Conservation (phyloP, 2,797 vertebrate genomes). For the Paguma larvata region DNA sequence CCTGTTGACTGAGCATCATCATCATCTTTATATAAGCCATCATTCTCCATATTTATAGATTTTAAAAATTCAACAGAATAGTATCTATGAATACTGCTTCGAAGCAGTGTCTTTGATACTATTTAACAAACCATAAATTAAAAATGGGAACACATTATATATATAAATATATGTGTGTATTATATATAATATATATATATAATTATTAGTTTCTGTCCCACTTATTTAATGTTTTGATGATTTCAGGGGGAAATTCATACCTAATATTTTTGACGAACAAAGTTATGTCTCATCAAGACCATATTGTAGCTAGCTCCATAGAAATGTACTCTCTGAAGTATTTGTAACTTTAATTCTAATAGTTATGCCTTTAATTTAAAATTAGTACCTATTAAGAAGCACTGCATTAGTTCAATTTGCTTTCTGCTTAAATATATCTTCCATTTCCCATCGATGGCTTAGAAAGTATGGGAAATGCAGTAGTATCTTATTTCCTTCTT, state of each 20-base stretch:
- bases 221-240: background rate
- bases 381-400: background rate
- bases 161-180: background rate
- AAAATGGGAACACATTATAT: background rate
- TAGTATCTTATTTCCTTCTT: slow-evolving; percentile 8
- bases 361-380: background rate
- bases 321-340: background rate
- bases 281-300: background rate
- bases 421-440: background rate
- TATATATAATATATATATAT: background rate
- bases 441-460: background rate
- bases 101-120: background rate
- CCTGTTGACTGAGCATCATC: background rate
- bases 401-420: background rate
- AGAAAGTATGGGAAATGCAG: background rate
- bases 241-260: background rate
- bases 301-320: background rate
- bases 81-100: background rate
- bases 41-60: background rate
- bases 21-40: background rate
- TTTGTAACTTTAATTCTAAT: background rate
- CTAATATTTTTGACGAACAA: slow-evolving; percentile 38
- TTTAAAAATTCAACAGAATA: slow-evolving; percentile 15
- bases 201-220: background rate
- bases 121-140: background rate